These are phyloP conservation scores for Mimumesa dahlbomi DNA, from an alignment of 2,888 invertebrate species.

Conservation along the genomic window DNA sequence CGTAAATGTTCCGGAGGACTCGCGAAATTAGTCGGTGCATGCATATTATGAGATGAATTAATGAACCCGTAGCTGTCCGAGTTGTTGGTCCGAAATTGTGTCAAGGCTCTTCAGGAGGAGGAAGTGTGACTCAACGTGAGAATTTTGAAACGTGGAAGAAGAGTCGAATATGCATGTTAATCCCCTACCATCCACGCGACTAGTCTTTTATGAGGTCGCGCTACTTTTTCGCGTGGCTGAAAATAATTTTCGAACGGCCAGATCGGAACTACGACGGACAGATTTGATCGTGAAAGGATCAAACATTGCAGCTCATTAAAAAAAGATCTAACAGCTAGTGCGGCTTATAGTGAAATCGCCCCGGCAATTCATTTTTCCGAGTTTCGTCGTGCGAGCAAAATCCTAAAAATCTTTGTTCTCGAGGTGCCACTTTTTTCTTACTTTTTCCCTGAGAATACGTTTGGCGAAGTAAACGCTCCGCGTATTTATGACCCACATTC, in stretches of 20 bases:
- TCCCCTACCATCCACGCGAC: background rate
- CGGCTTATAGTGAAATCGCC: too few relatives aligned
- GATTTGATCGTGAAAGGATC: background rate
- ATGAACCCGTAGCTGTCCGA: constrained; percentile 28
- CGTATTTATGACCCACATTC: constrained; percentile 51
- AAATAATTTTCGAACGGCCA: background rate
- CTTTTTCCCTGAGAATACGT: constrained; percentile 23
- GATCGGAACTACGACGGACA: background rate
- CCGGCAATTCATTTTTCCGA: too few relatives aligned
- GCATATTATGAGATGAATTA: constrained; percentile 34
- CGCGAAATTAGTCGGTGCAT: constrained; percentile 24
- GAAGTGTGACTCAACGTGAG: constrained; percentile 9
- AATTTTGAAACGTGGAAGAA: constrained; percentile 1
- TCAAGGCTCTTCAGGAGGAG: constrained; percentile 43
- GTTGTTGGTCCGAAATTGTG: constrained; percentile 40
- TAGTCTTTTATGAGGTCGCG: background rate
- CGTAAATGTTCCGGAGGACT: constrained; percentile 1
- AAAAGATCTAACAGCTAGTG: too few relatives aligned
- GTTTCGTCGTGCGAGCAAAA: too few relatives aligned
- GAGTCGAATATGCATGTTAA: background rate
- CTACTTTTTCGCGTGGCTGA: background rate
- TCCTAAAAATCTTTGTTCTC: background rate
- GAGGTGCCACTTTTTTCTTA: background rate
- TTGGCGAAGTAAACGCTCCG: constrained; percentile 25
- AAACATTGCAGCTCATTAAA: background rate